A percentile compares a stretch with the other conserved stretches of the same genome.
Conservation (phyloP, 2,797 vertebrate species). For the Pseudocheirus occidentalis region DNA sequence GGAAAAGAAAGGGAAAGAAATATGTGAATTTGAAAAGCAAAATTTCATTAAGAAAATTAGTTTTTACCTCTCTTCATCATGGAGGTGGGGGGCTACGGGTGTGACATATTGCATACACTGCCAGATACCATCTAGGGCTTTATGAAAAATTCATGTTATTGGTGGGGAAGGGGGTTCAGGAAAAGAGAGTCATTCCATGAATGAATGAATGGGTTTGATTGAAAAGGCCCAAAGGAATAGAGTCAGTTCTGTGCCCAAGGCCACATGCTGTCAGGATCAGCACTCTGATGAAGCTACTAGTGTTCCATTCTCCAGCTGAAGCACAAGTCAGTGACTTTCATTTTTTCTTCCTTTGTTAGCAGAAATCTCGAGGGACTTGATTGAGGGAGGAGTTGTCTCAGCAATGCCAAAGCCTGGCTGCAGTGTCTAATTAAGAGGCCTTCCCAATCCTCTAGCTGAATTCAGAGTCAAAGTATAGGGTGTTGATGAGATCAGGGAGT, state of each 20-base stretch:
- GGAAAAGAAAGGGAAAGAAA: neutral
- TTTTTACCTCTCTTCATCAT: neutral
- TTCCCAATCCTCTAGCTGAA: conserved; percentile 23
- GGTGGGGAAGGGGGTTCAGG: neutral
- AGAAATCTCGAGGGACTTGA: neutral
- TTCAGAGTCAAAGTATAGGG: conserved; percentile 13
- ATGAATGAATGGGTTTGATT: neutral
- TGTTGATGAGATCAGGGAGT: conserved; percentile 31
- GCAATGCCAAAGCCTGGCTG: neutral
- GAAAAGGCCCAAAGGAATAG: neutral
- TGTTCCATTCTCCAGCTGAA: neutral
- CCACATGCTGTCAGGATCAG: neutral
- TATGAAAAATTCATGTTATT: neutral
- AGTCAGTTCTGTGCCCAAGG: neutral
- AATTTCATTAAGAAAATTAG: neutral
- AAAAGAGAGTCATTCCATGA: neutral
- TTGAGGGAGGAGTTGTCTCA: neutral
- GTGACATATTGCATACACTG: neutral
- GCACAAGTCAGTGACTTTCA: too few species aligned
- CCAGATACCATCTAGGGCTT: neutral
- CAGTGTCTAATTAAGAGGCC: neutral
- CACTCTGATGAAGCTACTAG: neutral
- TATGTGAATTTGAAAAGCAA: neutral
- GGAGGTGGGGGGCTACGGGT: neutral
- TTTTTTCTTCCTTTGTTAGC: neutral